These are phyloP conservation scores for Heliconius hermathena DNA, from an alignment of 1,140 invertebrate genomes.

Conservation along the genomic window DNA sequence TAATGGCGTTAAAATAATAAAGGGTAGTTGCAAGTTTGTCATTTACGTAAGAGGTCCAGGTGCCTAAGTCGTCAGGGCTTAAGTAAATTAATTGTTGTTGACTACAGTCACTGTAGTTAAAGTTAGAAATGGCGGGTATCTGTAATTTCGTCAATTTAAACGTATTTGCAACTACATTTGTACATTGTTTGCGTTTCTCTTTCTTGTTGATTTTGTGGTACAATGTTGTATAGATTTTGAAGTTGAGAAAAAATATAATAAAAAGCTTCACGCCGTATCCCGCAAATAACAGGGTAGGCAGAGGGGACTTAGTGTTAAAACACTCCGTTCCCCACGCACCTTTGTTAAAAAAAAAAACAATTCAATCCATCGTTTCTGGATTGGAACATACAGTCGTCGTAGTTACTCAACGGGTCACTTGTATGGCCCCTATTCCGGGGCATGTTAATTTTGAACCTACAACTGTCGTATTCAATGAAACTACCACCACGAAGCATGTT, in stretches of 20 bases:
- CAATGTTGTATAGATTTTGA: neutral
- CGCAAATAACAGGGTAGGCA: too few species aligned
- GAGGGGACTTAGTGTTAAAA: too few species aligned
- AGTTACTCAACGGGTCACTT: too few species aligned
- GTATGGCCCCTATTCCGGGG: too few species aligned
- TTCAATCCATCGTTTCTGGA: too few species aligned
- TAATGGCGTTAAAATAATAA: neutral
- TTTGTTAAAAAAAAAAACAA: too few species aligned
- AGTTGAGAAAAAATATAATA: neutral
- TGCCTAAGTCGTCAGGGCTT: slow-evolving; percentile 2
- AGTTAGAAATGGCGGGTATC: neutral
- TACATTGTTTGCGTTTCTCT: neutral
- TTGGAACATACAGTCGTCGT: too few species aligned
- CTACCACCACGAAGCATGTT: too few species aligned
- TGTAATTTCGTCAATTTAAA: slow-evolving; percentile 7
- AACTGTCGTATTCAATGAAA: too few species aligned
- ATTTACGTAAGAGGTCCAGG: slow-evolving; percentile 10
- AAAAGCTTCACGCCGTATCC: too few species aligned
- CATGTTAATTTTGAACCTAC: too few species aligned
- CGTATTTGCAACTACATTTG: neutral
- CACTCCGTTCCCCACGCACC: too few species aligned
- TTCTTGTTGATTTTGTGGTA: neutral
- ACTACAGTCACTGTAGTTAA: slow-evolving; percentile 10
- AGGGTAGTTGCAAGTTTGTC: slow-evolving; percentile 3
- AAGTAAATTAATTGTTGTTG: slow-evolving; percentile 14